A percentile compares a stretch with the other conserved stretches of the same genome.
These are phyloP conservation scores for Mobula hypostoma DNA, from an alignment of 2,113 vertebrate genomes.

Conservation along the genomic window DNA sequence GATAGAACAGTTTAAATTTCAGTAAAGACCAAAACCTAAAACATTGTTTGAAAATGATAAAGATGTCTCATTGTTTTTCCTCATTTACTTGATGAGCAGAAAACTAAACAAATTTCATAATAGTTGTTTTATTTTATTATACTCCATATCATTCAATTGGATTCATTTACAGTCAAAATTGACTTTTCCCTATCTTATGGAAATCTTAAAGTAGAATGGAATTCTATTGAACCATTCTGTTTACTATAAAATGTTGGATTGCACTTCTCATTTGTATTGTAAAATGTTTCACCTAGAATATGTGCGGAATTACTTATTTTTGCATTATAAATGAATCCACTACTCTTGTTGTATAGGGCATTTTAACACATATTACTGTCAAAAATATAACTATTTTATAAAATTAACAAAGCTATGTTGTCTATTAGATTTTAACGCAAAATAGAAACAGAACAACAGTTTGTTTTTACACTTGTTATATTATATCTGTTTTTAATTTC, in stretches of 20 bases:
- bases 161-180: background rate
- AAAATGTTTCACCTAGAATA: background rate
- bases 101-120: background rate
- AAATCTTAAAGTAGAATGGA: background rate
- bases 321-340: background rate
- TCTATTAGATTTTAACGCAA: background rate
- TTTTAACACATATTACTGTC: background rate
- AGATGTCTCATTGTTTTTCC: background rate
- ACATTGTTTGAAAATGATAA: background rate
- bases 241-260: background rate
- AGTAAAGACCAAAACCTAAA: too few species aligned
- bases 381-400: background rate
- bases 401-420: background rate
- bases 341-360: background rate
- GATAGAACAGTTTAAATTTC: too few species aligned
- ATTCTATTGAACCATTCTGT: background rate
- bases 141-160: background rate
- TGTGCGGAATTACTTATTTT: background rate
- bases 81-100: background rate
- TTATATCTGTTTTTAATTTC: background rate
- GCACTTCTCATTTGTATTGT: background rate
- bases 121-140: background rate
- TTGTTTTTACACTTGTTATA: background rate
- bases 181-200: background rate
- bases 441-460: background rate